phyloP scores from a whole-genome alignment of 2,113 vertebrate genomes.

The Vireo altiloquus region DNA sequence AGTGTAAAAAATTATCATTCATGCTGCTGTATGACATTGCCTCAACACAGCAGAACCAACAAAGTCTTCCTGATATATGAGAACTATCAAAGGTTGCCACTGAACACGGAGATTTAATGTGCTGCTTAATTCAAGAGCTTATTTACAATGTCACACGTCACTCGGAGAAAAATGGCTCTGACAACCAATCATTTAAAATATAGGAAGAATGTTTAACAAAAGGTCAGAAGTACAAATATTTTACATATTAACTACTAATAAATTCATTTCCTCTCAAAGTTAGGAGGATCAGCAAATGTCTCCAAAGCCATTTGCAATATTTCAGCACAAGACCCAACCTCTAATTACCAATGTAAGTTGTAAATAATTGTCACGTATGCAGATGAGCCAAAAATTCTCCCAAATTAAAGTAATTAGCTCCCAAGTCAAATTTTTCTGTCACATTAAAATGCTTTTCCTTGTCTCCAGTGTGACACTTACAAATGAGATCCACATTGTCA shows the following conservation, averaged over 20 bases:
- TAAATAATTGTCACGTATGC: slow-evolving; percentile 70
- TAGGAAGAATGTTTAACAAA: slow-evolving; percentile 51
- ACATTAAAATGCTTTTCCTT: slow-evolving; percentile 55
- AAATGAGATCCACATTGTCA: slow-evolving; percentile 38
- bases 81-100: slow-evolving; percentile 39
- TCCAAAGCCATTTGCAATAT: slow-evolving; percentile 59
- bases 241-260: slow-evolving; percentile 54
- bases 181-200: slow-evolving; percentile 53
- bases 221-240: slow-evolving; percentile 65
- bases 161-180: slow-evolving; percentile 28
- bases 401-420: slow-evolving; percentile 69
- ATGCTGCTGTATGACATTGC: background rate
- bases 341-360: slow-evolving; percentile 63
- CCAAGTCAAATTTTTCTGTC: slow-evolving; percentile 61
- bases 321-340: slow-evolving; percentile 35
- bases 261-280: slow-evolving; percentile 56
- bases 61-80: slow-evolving; percentile 41
- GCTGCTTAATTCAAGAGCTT: slow-evolving; percentile 46
- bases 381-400: slow-evolving; percentile 64
- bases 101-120: slow-evolving; percentile 43
- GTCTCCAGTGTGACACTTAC: slow-evolving; percentile 23
- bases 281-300: slow-evolving; percentile 55
- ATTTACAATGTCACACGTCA: slow-evolving; percentile 52
- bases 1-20: slow-evolving; percentile 39
- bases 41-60: slow-evolving; percentile 46